Evolutionary conservation across 1,140 invertebrate genomes (phyloP), one percentile per base, ranked within the genome.

Genomic region (Listronotus oregonensis): DNA sequence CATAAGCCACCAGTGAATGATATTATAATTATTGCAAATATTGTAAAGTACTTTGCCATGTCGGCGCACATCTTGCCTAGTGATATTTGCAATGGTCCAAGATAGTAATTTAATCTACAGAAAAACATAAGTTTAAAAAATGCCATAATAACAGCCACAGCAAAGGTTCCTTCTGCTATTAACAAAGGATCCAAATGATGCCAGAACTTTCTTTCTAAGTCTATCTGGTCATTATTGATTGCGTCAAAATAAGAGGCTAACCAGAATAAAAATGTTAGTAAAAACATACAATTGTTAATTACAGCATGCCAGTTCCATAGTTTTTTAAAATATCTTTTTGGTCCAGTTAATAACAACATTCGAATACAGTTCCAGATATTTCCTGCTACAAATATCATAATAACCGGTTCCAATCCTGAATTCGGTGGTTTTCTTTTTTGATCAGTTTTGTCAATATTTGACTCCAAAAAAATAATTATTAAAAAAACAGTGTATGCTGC

Each of bases 141-240:
- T 32, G 87, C 86, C 81, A 91, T 87, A 52, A 91, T 89, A 42
- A 88, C 88, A 8, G 87, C 89, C 2, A 89, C 77, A 9, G 88
- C 86, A 75, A 90, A 91, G 18, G 89, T 81, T 14, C 88, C 88
- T 77, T 92, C 90, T 8, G 86, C 85, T 6, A 92, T 82, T 15
- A 91, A 78, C 10, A 87, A 85, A 6, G 89, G 87, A 76, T 92
- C 89, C 56, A 85, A 82, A 54, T 84, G 81, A 69, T 88, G 81
- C 90, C 90, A 92, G 64, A 86, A 84, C 70, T 88, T 87, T 40
- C 89, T 78, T 69, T 86, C 82, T 66, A 85, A 67, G 58, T 83
- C 77, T 71, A 72, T 66, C 68, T 81, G 76, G 37, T 78, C 78
- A 63, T 80, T 80, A 21, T 76, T 67, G 32, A 73, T 61, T 0